phyloP scores from a whole-genome alignment of 2,113 vertebrate species.

The Tylochromis polylepis region DNA sequence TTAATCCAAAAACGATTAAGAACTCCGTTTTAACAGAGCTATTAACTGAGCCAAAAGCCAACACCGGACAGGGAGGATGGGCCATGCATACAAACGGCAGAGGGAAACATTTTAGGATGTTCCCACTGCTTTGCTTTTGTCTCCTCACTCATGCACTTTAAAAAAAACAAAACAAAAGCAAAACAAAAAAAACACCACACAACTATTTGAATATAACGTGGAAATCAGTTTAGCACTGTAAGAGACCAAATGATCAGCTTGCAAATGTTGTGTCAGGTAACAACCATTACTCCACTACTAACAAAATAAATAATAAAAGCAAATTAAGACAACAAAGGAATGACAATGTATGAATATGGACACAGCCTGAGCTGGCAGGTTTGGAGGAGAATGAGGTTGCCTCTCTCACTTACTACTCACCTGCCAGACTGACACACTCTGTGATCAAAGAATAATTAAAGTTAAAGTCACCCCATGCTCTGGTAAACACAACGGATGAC shows the following conservation, averaged over 20 bases:
- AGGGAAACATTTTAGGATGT: not conserved
- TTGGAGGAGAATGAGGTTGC: constrained; percentile 44
- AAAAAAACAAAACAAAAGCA: not conserved
- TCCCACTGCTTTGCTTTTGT: not conserved
- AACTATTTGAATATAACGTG: not conserved
- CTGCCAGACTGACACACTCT: constrained; percentile 80
- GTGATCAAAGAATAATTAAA: constrained; percentile 79
- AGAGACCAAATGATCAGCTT: not conserved
- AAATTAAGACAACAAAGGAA: not conserved
- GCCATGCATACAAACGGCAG: constrained; percentile 22
- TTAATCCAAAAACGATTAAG: not conserved
- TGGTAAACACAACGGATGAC: constrained; percentile 21
- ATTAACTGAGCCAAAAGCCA: not conserved
- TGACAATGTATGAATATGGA: constrained; percentile 41
- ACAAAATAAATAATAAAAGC: not conserved
- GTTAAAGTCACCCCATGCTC: constrained; percentile 46
- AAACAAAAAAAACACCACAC: not conserved
- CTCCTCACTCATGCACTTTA: constrained; percentile 5
- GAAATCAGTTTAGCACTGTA: not conserved
- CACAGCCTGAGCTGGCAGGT: constrained; percentile 56
- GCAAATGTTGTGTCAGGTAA: not conserved
- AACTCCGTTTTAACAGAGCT: not conserved
- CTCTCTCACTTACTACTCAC: constrained; percentile 77
- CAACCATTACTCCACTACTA: not conserved
- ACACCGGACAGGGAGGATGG: not conserved